A percentile compares a stretch with the other conserved stretches of the same genome.
Conservation (phyloP, 2,797 vertebrate species). For the Prunella strophiata region DNA sequence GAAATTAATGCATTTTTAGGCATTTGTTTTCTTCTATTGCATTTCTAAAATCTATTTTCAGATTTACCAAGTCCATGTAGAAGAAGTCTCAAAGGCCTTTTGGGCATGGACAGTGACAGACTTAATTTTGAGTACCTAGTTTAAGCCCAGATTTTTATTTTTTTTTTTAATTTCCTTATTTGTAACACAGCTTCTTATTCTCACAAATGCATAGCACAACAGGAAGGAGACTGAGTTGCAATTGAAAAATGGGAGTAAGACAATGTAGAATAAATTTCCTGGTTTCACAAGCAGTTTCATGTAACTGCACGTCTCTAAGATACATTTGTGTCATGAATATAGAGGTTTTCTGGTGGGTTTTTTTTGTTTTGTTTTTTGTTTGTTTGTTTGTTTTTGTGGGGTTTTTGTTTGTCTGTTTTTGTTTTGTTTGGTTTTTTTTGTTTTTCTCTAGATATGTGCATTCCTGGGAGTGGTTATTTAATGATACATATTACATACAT, state of each 20-base stretch:
- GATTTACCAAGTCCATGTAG: neutral
- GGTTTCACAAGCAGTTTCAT: neutral
- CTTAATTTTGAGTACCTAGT: neutral
- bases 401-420: neutral
- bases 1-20: neutral
- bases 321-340: neutral
- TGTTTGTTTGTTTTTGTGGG: neutral
- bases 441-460: neutral
- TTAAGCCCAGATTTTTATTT: neutral
- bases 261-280: neutral
- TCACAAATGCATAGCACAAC: neutral
- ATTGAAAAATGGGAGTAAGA: neutral
- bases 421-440: neutral
- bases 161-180: neutral
- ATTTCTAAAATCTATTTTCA: neutral
- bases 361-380: neutral
- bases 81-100: neutral
- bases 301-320: neutral
- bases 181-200: neutral
- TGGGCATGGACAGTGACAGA: neutral
- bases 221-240: neutral
- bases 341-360: neutral
- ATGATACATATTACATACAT: neutral
- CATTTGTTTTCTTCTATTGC: neutral
- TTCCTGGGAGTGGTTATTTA: neutral